Evolutionary conservation across 2,113 vertebrate genomes (phyloP).

Genomic region (Silurus meridionalis): DNA sequence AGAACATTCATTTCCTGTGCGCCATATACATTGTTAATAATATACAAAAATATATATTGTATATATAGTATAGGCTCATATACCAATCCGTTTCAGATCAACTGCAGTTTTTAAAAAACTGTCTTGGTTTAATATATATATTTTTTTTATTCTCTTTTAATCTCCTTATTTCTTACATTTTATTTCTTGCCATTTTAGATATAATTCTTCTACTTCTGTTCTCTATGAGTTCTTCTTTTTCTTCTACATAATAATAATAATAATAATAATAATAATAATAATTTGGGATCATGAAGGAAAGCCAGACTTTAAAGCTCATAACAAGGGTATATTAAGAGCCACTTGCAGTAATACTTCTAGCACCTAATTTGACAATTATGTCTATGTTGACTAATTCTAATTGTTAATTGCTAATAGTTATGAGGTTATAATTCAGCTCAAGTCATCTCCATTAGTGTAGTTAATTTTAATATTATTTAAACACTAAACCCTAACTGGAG

Average conservation of each 20-base stretch:
- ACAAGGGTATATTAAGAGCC: neutral
- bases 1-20: neutral
- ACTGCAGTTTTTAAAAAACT: neutral
- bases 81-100: neutral
- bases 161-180: neutral
- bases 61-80: neutral
- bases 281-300: neutral
- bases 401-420: neutral
- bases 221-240: too few relatives aligned
- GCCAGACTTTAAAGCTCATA: neutral
- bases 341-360: slow-evolving; percentile 4
- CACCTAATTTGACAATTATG: neutral
- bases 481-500: neutral
- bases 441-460: neutral
- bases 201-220: too few relatives aligned
- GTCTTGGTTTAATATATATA: neutral
- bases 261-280: neutral
- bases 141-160: neutral
- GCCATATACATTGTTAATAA: neutral
- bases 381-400: neutral
- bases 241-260: neutral
- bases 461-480: neutral
- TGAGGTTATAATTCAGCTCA: neutral
- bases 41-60: neutral
- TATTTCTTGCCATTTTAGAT: too few relatives aligned